Percentiles rank a stretch among this genome's conserved stretches.
phyloP scores from a whole-genome alignment of 2,113 vertebrate species.

The Ictidomys tridecemlineatus region DNA sequence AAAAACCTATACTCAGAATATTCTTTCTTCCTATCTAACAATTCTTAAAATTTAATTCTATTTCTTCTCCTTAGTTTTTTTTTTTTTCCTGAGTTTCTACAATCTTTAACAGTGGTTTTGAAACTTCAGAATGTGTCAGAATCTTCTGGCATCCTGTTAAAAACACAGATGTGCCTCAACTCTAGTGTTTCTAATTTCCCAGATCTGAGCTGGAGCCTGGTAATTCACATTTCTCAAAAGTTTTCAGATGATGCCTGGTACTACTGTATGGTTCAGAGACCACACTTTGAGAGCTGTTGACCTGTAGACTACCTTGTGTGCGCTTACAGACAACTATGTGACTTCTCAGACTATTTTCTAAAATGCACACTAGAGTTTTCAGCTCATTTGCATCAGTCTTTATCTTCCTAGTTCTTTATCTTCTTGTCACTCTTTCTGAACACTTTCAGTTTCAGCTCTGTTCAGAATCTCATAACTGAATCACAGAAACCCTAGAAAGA shows the following conservation, averaged over 20 bases:
- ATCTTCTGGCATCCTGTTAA: not conserved
- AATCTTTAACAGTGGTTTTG: not conserved
- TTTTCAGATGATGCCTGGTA: not conserved
- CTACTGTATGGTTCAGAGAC: not conserved
- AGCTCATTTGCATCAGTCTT: not conserved
- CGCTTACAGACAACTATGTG: not conserved
- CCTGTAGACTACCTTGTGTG: not conserved
- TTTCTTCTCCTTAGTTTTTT: not conserved
- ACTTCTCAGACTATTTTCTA: not conserved
- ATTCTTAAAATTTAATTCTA: not conserved
- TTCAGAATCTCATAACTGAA: not conserved
- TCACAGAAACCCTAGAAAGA: not conserved
- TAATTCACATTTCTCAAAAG: not conserved
- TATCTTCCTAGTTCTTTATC: not conserved
- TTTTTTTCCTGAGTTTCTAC: not conserved
- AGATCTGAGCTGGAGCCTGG: not conserved
- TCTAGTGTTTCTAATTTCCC: not conserved
- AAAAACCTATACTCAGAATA: slow-evolving; percentile 7
- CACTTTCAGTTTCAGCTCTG: not conserved
- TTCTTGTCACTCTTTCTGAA: not conserved
- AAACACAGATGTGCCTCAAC: not conserved
- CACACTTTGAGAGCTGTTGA: not conserved
- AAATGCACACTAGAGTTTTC: not conserved
- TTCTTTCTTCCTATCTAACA: slow-evolving; percentile 13
- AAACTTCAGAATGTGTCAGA: slow-evolving; percentile 18